Base-by-base conservation (phyloP, 2,888 invertebrate genomes). In the Tryphoninae sp. region DNA sequence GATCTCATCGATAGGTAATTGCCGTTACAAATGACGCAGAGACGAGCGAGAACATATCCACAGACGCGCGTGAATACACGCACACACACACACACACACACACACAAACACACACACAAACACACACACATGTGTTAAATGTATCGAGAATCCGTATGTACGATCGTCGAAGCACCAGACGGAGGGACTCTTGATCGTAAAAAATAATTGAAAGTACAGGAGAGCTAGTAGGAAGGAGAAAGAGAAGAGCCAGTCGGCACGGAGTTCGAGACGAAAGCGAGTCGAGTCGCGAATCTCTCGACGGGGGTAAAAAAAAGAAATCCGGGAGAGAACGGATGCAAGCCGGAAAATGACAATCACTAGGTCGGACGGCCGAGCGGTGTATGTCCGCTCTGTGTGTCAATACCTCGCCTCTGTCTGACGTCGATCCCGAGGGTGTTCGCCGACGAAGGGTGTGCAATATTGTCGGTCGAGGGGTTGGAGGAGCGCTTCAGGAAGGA, bases 311-410 rank as follows among this genome's bases (percentile, higher is more conserved):
- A 74, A 62, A 65, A 40, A 64, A 26, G 80, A 80, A 80, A 68
- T 75, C 53, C 75, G 55, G 81, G 72, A 78, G 81, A 59, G 75
- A 80, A 71, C 91, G 91, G 91, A 91, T 88, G 88, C 85, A 79
- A 58, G 89, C 91, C 91, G 91, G 91, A 91, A 91, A 91, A 91
- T 91, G 91, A 91, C 91, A 91, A 91, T 91, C 91, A 91, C 88
- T 83, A 83, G 73, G 64, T 69, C 49, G 69, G 64, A 80, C 84
- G 84, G 86, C 81, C 86, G 83, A 87, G 87, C 84, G 85, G 84
- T 84, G 81, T 86, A 84, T 83, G 86, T 33, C 53, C 61, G 59
- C 67, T 33, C 53, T 67, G 59, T 76, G 51, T 76, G 59, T 49
- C 67, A 59, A 59, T 68, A 23, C 62, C 68, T 72, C 45, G 86